phyloP scores from a whole-genome alignment of 1,140 invertebrate species.

The Caenorhabditis tropicalis region DNA sequence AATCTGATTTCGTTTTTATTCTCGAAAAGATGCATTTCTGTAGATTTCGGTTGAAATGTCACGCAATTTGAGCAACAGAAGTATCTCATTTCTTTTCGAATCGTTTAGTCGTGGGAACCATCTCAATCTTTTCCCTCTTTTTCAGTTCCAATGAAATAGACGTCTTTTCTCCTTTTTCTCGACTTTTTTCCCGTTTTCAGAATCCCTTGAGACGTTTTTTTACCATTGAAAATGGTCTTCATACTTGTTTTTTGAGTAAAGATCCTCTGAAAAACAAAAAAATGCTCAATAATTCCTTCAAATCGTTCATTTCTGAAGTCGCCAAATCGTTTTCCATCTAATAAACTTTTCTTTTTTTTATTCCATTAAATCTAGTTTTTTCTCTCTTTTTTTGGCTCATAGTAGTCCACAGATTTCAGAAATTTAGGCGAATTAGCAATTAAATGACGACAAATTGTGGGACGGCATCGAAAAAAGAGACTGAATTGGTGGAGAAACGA shows the following conservation, averaged over 20 bases:
- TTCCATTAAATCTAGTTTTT: neutral
- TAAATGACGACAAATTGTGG: conserved; percentile 33
- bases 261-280: neutral
- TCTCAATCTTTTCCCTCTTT: neutral
- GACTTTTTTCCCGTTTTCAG: neutral
- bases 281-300: neutral
- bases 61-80: conserved; percentile 11
- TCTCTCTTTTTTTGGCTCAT: neutral
- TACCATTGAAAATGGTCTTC: neutral
- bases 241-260: conserved; percentile 11
- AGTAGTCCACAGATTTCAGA: conserved; percentile 1
- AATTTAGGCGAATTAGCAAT: conserved; percentile 6
- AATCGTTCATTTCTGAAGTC: neutral
- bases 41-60: conserved; percentile 20
- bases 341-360: neutral
- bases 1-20: too few species aligned
- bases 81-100: conserved; percentile 29
- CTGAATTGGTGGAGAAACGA: neutral
- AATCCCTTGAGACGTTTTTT: conserved; percentile 28
- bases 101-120: conserved; percentile 23
- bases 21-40: neutral
- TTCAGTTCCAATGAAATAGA: conserved; percentile 7
- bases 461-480: neutral
- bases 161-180: neutral
- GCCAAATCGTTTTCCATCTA: neutral